These are phyloP conservation scores for Serinus canaria DNA, from an alignment of 2,113 vertebrate species.

Conservation along the genomic window DNA sequence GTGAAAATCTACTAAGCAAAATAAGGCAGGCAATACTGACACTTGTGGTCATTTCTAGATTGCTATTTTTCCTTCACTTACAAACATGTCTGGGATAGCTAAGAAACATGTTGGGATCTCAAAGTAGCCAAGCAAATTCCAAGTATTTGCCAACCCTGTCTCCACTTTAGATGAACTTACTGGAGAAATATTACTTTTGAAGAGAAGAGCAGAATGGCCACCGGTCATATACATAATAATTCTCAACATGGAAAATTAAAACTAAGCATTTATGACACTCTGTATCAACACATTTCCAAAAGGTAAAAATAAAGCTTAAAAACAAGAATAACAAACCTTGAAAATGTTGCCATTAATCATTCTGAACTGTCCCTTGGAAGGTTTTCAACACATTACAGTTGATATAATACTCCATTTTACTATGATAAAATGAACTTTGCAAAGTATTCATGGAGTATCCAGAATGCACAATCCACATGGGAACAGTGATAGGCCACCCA, in stretches of 20 bases:
- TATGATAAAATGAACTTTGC: background rate
- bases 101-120: background rate
- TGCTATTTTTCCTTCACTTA: constrained; percentile 11
- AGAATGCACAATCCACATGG: fast-evolving
- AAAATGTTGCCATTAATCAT: background rate
- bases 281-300: background rate
- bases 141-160: background rate
- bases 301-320: background rate
- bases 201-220: background rate
- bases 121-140: background rate
- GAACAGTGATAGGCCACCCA: background rate
- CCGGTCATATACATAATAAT: background rate
- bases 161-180: background rate
- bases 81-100: background rate
- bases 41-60: constrained; percentile 69
- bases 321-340: background rate
- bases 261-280: background rate
- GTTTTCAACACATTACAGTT: background rate
- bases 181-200: background rate
- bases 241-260: background rate
- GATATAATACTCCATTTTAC: background rate
- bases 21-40: constrained; percentile 64
- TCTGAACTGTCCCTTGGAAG: background rate
- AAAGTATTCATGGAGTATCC: background rate
- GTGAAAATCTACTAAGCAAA: constrained; percentile 16